Conservation (phyloP, 2,797 vertebrate genomes). For the Pseudochirops cupreus region DNA sequence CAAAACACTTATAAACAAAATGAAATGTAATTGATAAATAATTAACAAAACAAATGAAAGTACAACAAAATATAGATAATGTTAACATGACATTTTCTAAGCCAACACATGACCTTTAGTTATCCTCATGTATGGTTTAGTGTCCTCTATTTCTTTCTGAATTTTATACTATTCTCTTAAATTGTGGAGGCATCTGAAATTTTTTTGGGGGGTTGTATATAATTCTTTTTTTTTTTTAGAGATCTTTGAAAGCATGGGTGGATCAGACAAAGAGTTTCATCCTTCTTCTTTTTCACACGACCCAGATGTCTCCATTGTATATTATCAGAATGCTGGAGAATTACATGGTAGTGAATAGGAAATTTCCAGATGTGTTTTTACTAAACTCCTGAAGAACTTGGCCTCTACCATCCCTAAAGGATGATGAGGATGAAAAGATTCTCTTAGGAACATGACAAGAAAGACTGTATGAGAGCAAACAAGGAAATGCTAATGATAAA, state of each 20-base stretch:
- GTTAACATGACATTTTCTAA: no score
- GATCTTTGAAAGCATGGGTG: not conserved
- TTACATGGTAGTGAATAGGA: not conserved
- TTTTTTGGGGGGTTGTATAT: not conserved
- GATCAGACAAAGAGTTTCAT: not conserved
- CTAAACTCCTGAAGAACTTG: not conserved
- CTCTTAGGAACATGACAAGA: not conserved
- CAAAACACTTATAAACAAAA: not conserved
- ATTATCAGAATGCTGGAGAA: not conserved
- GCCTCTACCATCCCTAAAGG: not conserved
- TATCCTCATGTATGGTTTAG: no score
- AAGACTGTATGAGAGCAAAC: not conserved
- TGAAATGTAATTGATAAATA: not conserved
- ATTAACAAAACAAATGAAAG: not conserved
- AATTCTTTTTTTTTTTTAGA: not conserved
- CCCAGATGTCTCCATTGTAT: not conserved
- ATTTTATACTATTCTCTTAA: not conserved
- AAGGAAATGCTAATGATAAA: not conserved
- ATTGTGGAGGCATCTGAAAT: not conserved
- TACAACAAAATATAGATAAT: not conserved
- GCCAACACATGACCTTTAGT: no score
- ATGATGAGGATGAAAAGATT: not conserved
- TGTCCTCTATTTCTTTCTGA: not conserved
- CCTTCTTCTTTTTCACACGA: not conserved
- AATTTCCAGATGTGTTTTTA: not conserved